Evolutionary conservation across 1,140 invertebrate species (phyloP).

Genomic region (Trichonephila clavata): DNA sequence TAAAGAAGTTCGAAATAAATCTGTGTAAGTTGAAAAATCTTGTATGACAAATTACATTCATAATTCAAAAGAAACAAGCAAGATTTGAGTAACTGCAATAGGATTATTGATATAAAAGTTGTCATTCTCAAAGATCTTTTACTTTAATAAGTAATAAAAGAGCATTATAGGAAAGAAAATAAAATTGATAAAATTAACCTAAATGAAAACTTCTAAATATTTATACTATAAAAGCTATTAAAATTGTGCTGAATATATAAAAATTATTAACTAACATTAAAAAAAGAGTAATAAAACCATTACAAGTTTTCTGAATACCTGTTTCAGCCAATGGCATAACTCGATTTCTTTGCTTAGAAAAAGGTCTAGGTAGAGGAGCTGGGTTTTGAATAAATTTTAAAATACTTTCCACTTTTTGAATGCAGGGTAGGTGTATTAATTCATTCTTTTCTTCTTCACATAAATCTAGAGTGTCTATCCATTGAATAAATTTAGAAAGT

Average conservation of each 20-base stretch:
- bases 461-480: slow-evolving; percentile 17
- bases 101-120: too few species aligned
- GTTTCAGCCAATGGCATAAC: neutral
- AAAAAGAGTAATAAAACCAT: neutral
- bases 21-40: too few species aligned
- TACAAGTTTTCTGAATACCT: neutral
- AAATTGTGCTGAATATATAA: neutral
- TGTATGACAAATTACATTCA: too few species aligned
- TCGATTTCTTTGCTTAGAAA: neutral
- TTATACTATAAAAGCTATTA: neutral
- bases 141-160: too few species aligned
- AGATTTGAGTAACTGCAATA: too few species aligned
- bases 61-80: too few species aligned
- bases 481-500: slow-evolving; percentile 1
- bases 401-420: neutral
- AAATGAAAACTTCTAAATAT: neutral
- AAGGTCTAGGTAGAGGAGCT: neutral
- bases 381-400: slow-evolving; percentile 15
- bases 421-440: neutral
- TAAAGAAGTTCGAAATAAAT: too few species aligned
- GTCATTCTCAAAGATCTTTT: too few species aligned
- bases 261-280: neutral
- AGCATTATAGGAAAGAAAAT: too few species aligned
- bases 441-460: neutral
- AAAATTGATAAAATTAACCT: too few species aligned